These are phyloP conservation scores for Burhinus bistriatus DNA, from an alignment of 2,113 vertebrate genomes.

Conservation along the genomic window DNA sequence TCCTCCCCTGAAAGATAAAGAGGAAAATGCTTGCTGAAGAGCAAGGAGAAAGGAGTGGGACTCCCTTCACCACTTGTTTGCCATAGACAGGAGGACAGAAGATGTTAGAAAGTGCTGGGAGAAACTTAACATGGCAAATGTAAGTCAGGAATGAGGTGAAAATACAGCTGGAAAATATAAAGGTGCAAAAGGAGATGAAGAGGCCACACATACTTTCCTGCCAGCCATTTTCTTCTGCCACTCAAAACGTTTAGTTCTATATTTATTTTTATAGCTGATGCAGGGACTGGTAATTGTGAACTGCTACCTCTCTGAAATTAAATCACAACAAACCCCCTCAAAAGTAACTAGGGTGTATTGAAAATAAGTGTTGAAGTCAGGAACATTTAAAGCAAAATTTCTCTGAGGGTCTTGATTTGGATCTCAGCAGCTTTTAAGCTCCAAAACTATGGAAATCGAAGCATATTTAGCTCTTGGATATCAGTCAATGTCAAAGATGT, in stretches of 20 bases:
- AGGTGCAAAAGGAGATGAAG: background rate
- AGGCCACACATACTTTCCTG: background rate
- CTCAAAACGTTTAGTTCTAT: background rate
- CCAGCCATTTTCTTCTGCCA: background rate
- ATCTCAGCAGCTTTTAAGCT: background rate
- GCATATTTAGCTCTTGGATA: background rate
- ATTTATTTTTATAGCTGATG: background rate
- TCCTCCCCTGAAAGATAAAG: background rate
- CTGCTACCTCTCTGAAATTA: background rate
- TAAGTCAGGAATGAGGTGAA: background rate
- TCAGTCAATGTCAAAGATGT: background rate
- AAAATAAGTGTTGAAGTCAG: background rate
- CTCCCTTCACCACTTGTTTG: background rate
- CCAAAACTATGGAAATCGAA: background rate
- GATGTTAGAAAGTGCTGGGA: background rate
- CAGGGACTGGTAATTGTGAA: background rate
- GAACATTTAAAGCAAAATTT: background rate
- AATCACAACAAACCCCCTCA: background rate
- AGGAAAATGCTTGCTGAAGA: background rate
- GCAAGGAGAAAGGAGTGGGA: background rate
- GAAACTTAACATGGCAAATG: background rate
- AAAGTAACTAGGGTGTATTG: background rate
- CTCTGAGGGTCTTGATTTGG: background rate
- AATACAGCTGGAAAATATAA: background rate
- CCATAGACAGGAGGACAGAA: background rate